These are phyloP conservation scores for Hirudinaria manillensis DNA, from an alignment of 2,888 invertebrate genomes.

Conservation along the genomic window DNA sequence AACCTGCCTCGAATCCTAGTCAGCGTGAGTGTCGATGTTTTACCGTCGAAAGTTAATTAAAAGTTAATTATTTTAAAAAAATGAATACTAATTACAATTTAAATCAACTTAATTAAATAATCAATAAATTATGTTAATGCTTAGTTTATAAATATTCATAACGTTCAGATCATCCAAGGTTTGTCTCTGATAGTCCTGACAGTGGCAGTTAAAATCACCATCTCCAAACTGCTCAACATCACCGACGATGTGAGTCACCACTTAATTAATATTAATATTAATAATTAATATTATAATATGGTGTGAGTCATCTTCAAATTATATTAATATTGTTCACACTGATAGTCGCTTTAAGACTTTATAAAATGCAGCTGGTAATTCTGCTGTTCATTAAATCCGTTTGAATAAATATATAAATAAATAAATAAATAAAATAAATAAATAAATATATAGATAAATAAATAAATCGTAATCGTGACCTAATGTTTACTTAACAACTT, in stretches of 20 bases:
- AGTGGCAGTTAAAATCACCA: conserved; percentile 51
- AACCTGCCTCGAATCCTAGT: conserved; percentile 10
- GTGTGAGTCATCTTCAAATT: too few species aligned
- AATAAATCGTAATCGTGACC: too few species aligned
- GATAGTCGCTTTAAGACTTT: background rate
- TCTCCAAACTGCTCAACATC: conserved; percentile 48
- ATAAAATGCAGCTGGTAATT: background rate
- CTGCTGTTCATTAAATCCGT: too few species aligned
- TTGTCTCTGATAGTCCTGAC: conserved; percentile 47
- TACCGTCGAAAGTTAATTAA: background rate
- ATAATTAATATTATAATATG: conserved; percentile 1
- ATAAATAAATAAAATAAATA: too few species aligned
- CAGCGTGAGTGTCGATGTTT: conserved; percentile 13
- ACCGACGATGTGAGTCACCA: conserved; percentile 54
- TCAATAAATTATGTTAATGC: background rate
- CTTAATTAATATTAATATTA: background rate
- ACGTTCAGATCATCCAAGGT: conserved; percentile 47
- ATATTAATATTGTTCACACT: background rate
- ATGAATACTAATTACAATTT: too few species aligned
- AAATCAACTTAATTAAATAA: too few species aligned
- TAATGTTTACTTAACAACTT: too few species aligned
- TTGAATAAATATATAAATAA: too few species aligned
- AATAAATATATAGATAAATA: too few species aligned
- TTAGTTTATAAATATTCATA: background rate
- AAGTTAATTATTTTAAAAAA: too few species aligned